phyloP scores from a whole-genome alignment of 53 echinoderm and acorn worm species.

The Glandiceps talaboti region DNA sequence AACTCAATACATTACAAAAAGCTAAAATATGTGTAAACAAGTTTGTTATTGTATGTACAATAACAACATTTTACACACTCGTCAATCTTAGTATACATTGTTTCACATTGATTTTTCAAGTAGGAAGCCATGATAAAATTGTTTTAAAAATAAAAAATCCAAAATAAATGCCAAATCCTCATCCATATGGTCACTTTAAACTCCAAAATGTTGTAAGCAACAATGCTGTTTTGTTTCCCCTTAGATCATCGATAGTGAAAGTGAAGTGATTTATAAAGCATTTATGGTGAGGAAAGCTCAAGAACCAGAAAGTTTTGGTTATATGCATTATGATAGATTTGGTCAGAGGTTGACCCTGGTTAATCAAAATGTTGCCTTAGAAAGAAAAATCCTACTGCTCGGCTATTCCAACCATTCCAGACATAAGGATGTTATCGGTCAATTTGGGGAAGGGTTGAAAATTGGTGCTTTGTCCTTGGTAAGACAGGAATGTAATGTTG shows the following conservation, averaged over 20 bases:
- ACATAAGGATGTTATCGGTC: not conserved
- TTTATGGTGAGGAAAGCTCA: not conserved
- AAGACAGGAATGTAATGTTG: not conserved
- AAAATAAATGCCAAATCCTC: no score
- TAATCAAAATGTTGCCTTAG: not conserved
- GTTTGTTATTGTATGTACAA: no score
- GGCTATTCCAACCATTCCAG: not conserved
- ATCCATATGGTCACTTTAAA: no score
- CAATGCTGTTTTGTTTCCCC: no score
- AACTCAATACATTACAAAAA: no score
- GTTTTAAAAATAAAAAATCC: no score
- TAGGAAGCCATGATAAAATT: no score
- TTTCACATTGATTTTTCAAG: no score
- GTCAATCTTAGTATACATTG: no score
- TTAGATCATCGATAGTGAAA: not conserved
- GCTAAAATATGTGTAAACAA: no score
- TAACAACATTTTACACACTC: no score
- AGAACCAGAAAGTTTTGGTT: not conserved
- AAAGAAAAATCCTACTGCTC: not conserved
- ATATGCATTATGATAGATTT: not conserved
- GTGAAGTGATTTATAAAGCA: not conserved
- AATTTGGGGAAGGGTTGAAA: not conserved
- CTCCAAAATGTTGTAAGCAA: no score
- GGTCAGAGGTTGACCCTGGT: not conserved
- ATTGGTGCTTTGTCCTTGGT: not conserved